phyloP scores from a whole-genome alignment of 2,888 invertebrate genomes.

The Ophion obscuratus region DNA sequence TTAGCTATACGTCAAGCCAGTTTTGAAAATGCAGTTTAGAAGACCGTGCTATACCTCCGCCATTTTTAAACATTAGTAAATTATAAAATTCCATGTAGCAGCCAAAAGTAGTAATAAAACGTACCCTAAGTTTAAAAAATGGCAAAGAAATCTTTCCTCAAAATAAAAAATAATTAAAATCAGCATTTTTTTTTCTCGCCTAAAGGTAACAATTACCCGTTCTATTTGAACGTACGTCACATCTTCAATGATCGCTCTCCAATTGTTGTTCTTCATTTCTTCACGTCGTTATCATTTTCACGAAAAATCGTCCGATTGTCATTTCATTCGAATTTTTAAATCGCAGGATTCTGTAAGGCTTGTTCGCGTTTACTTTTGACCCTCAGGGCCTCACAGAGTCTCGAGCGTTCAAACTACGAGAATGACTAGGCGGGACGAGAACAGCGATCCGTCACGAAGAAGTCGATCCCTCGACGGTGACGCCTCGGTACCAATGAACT shows the following conservation, averaged over 20 bases:
- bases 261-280: background rate
- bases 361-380: conserved; percentile 23
- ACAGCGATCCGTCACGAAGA: conserved; percentile 74
- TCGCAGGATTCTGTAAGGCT: background rate
- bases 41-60: too few species aligned
- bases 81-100: too few species aligned
- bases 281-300: background rate
- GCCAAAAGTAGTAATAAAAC: too few species aligned
- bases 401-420: conserved; percentile 61
- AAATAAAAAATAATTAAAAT: too few species aligned
- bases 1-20: too few species aligned
- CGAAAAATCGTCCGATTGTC: background rate
- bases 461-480: conserved; percentile 79
- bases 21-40: too few species aligned
- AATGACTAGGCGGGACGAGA: conserved; percentile 61
- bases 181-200: too few species aligned
- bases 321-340: conserved; percentile 5
- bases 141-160: too few species aligned
- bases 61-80: too few species aligned
- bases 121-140: too few species aligned
- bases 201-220: background rate
- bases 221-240: background rate
- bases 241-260: background rate
- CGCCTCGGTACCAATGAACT: conserved; percentile 64
- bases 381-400: conserved; percentile 62